phyloP scores from a whole-genome alignment of 2,113 vertebrate species.

The Passer domesticus region DNA sequence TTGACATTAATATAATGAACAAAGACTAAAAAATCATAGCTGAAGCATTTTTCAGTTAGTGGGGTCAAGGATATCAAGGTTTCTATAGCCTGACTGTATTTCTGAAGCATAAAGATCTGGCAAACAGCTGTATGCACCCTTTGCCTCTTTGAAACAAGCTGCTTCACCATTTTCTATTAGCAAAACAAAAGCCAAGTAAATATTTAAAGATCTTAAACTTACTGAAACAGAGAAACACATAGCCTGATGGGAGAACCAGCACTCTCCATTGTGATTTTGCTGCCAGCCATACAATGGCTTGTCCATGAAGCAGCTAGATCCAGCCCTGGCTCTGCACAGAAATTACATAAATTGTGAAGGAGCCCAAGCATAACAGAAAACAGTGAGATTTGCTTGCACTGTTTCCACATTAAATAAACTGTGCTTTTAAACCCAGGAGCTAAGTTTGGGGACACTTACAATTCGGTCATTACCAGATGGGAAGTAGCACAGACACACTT shows the following conservation, averaged over 20 bases:
- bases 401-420: background rate
- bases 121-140: background rate
- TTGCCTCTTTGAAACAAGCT: background rate
- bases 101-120: background rate
- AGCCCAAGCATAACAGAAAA: background rate
- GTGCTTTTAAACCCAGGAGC: background rate
- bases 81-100: background rate
- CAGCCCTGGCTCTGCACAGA: background rate
- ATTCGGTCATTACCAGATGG: background rate
- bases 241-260: background rate
- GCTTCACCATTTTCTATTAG: background rate
- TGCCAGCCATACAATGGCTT: background rate
- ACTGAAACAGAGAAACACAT: background rate
- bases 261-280: fast-evolving
- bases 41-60: background rate
- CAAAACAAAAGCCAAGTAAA: background rate
- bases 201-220: slow-evolving; percentile 10
- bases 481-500: background rate
- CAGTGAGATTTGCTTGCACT: background rate
- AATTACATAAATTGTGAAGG: background rate
- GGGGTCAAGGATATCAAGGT: background rate
- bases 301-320: background rate
- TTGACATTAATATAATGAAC: background rate
- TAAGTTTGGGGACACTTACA: background rate
- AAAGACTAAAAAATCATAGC: background rate